Evolutionary conservation across 2,113 vertebrate species (phyloP), one percentile per base, ranked within the genome.

Genomic region (Peromyscus polionotus): DNA sequence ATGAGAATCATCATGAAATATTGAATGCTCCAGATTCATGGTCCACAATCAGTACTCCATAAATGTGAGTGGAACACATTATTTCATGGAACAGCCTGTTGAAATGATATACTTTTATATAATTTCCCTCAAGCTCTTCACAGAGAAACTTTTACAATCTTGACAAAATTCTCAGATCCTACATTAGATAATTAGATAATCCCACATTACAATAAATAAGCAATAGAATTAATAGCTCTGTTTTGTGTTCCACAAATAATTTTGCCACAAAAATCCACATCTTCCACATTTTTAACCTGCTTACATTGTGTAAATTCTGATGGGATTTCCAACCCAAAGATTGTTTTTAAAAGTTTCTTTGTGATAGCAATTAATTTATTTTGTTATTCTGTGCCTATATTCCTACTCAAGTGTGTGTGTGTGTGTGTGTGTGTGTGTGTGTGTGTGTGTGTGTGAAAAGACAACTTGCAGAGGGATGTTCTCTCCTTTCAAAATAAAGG

Each of bases 1-100:
- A 80, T 68, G 20, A 93, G 42, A 91, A 54, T 91, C 54, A 84
- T 96, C 92, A 90, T 72, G 51, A 88, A 79, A 17, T 84, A 94
- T 70, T 94, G 83, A 96, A 57, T 81, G 10, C 20, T 19, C 31
- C 36, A 91, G 45, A 67, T 77, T 48, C 54, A 70, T 9, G 39
- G 45, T 13, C 42, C 61, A 83, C 45, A 95, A 91, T 93, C 31
- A 48, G 33, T 67, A 48, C 6, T 89, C 77, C 92, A 77, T 80
- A 92, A 88, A 80, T 68, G 11, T 92, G 65, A 86, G n/a, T 67
- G 70, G n/a, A 79, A 68, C 61, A 54, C 8, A 26, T 61, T 22
- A 89, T 45, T 73, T 72, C 3, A 61, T 80, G 19, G 63, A n/a
- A n/a, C 6, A 51, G n/a, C 0, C 2, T 63, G 17, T 59, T 72